Evolutionary conservation across 1,140 invertebrate genomes (phyloP).

Genomic region (Drosophila tropicalis): DNA sequence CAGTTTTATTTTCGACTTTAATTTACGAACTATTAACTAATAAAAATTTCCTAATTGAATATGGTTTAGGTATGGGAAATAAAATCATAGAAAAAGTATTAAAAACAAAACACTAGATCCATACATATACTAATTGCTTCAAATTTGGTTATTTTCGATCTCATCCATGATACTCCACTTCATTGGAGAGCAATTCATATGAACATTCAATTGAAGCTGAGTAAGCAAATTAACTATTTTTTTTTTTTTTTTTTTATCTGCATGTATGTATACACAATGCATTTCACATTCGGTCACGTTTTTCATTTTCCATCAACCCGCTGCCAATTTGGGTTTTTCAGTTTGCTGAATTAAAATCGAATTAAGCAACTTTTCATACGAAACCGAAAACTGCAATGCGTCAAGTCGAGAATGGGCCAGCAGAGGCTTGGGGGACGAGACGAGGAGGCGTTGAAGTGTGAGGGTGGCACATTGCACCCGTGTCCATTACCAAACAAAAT

Average conservation of each 20-base stretch:
- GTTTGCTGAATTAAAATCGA: slow-evolving; percentile 62
- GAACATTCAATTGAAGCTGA: slow-evolving; percentile 50
- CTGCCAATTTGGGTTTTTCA: slow-evolving; percentile 33
- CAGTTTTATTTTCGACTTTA: neutral
- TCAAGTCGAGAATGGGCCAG: slow-evolving; percentile 9
- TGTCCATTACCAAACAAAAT: slow-evolving; percentile 48
- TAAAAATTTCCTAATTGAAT: too few relatives aligned
- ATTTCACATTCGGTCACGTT: slow-evolving; percentile 29
- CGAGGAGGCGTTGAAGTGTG: neutral
- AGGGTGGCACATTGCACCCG: neutral
- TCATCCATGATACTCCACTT: neutral
- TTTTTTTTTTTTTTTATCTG: neutral
- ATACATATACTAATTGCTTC: neutral
- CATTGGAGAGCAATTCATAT: slow-evolving; percentile 5
- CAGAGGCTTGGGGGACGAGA: too few relatives aligned
- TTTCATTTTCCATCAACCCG: slow-evolving; percentile 20
- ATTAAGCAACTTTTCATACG: slow-evolving; percentile 63
- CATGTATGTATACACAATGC: slow-evolving; percentile 5
- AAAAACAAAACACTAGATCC: too few relatives aligned
- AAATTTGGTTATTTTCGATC: neutral
- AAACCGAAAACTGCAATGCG: slow-evolving; percentile 36
- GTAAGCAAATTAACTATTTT: slow-evolving; percentile 37
- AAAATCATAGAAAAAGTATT: too few relatives aligned
- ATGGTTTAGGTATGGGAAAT: too few relatives aligned
- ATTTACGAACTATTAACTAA: too few relatives aligned